Evolutionary conservation across 2,797 vertebrate genomes (phyloP).

Genomic region (Arctocebus calabarensis): DNA sequence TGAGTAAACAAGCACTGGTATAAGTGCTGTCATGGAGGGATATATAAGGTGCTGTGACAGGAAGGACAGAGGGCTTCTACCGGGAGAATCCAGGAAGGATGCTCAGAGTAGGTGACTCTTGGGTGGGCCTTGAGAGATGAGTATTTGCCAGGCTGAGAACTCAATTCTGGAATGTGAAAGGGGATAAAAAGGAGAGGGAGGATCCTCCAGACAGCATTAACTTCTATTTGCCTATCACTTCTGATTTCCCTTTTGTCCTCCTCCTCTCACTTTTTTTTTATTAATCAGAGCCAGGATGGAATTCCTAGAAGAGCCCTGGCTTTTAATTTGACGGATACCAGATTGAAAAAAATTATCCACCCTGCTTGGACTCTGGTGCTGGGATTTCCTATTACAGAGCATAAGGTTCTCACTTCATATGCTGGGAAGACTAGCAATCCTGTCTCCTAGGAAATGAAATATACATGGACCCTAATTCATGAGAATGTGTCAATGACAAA

Average conservation of each 20-base stretch:
- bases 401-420: not conserved
- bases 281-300: not conserved
- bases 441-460: slow-evolving; percentile 46
- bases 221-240: not conserved
- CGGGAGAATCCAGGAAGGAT: not conserved
- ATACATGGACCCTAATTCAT: not conserved
- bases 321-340: not conserved
- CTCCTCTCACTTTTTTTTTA: not conserved
- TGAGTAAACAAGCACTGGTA: not conserved
- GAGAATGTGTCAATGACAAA: not conserved
- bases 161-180: not conserved
- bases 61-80: not conserved
- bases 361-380: not conserved
- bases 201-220: not conserved
- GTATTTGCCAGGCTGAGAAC: not conserved
- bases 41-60: not conserved
- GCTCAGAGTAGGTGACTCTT: not conserved
- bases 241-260: not conserved
- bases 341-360: not conserved
- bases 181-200: not conserved
- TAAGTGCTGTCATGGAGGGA: not conserved
- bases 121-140: not conserved
- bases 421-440: not conserved
- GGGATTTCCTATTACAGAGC: not conserved
- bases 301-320: not conserved